Evolutionary conservation across 2,113 vertebrate species (phyloP).

Genomic region (Cyprinodon variegatus): DNA sequence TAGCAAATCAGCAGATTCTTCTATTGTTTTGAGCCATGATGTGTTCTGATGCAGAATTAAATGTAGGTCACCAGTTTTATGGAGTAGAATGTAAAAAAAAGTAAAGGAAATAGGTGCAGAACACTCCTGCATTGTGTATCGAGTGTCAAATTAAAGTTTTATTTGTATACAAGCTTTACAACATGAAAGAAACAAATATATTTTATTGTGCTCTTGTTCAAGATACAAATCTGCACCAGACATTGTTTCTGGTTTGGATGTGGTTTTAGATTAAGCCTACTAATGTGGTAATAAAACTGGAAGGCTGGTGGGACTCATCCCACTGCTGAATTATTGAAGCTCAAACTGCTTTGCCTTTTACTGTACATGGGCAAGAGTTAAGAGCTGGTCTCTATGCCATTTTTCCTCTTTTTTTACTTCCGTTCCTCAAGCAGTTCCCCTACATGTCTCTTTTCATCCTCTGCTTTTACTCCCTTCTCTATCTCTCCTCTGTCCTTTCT

Average conservation of each 20-base stretch:
- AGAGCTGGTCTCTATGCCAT: constrained; percentile 33
- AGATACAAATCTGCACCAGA: constrained; percentile 38
- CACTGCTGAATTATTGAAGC: constrained; percentile 73
- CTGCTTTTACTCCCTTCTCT: not conserved
- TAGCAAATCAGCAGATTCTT: not conserved
- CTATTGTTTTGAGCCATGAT: not conserved
- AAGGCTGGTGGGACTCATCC: constrained; percentile 55
- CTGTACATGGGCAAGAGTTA: constrained; percentile 41
- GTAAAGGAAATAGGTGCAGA: not conserved
- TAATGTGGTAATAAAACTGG: constrained; percentile 40
- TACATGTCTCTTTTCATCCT: constrained; percentile 25
- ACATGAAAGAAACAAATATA: not conserved
- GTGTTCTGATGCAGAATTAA: constrained; percentile 10
- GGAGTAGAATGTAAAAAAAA: not conserved
- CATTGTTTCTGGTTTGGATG: constrained; percentile 41
- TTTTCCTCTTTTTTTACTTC: not conserved
- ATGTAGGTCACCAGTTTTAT: constrained; percentile 40
- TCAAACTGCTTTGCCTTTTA: constrained; percentile 49
- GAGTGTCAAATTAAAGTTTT: not conserved
- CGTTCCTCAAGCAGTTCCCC: constrained; percentile 18
- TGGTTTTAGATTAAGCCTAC: constrained; percentile 53
- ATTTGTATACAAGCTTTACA: not conserved
- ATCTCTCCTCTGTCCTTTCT: constrained; percentile 9
- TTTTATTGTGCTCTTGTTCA: constrained; percentile 26
- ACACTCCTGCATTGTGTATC: too few relatives aligned